Evolutionary conservation across 2,888 invertebrate species (phyloP), one percentile per base, ranked within the genome.

Genomic region (Habroteleia sp.): DNA sequence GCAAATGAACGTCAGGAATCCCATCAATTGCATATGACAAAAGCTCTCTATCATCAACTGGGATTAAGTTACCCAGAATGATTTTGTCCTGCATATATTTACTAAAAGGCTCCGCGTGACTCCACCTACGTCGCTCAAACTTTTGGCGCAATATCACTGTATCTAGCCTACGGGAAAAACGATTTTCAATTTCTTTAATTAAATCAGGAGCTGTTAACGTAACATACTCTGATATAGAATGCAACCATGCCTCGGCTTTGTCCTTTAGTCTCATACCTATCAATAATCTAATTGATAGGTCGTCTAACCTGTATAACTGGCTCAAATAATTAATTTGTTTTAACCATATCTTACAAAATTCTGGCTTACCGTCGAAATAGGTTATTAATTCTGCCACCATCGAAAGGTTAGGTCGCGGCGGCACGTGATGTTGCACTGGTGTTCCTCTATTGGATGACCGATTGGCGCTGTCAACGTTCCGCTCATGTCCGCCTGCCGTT

Each of bases 201-300:
- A 37, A 13, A 1, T 37, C 17, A 16, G 14, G 16, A 7, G 37
- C 37, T 5, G 37, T n/a, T 13, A 37, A n/a, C 2, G 14, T 37
- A 17, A 37, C 37, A 13, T 13, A 17, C 17, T 37, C 37, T 11
- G 37, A 17, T 17, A 7, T 10, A 7, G 13, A 37, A 37, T 37
- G 37, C 17, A 37, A 13, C 37, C 37, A 37, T n/a, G 14, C 37
- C 37, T 16, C 17, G 8, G 37, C 37, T 37, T 17, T 14, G 13
- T 17, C 37, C 37, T 37, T 37, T 13, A 37, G 4, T 8, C 37
- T 10, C 37, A 37, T 37, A 3, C 37, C 37, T 16, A 11, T 37
- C 17, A 37, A 14, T 37, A 37, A 7, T 37, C 37, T 10, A n/a
- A 37, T 11, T n/a, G 37, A 16, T 11, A n/a, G 7, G n/a, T 37